Percentiles rank a stretch among this genome's conserved stretches.
Evolutionary conservation across 2,888 invertebrate genomes (phyloP).

Genomic region (Drosophila paracracens): DNA sequence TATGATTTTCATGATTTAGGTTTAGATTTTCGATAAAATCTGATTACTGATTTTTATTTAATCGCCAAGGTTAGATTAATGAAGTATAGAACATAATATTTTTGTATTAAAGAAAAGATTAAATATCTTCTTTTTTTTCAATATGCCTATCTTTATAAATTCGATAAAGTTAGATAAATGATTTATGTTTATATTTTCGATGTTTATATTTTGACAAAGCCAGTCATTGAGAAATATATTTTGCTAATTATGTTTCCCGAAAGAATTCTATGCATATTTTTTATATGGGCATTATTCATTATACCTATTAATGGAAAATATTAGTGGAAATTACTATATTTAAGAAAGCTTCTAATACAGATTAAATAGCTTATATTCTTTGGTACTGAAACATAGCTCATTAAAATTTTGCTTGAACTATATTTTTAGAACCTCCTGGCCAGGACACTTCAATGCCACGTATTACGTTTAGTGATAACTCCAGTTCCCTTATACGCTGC

Average conservation of each 20-base stretch:
- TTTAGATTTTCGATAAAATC: not conserved
- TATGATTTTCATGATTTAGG: not conserved
- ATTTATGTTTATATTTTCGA: not conserved
- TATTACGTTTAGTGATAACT: slow-evolving; percentile 84
- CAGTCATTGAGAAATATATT: not conserved
- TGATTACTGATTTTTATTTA: not conserved
- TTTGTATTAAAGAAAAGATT: not conserved
- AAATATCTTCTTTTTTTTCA: not conserved
- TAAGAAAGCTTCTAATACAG: not conserved
- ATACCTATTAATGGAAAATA: not conserved
- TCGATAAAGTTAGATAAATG: not conserved
- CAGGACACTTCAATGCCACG: slow-evolving; percentile 35
- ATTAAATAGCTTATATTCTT: not conserved
- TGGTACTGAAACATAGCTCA: not conserved
- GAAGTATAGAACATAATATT: not conserved
- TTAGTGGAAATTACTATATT: not conserved
- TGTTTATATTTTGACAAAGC: too few relatives aligned
- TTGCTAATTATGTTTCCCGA: too few relatives aligned
- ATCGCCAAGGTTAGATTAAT: not conserved
- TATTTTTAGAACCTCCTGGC: slow-evolving; percentile 62
- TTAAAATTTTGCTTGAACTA: not conserved
- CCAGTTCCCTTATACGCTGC: slow-evolving; percentile 83
- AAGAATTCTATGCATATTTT: not conserved
- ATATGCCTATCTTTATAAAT: not conserved
- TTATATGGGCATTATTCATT: not conserved